Base-by-base conservation (phyloP, 2,113 vertebrate genomes). In the Hypomesus transpacificus region DNA sequence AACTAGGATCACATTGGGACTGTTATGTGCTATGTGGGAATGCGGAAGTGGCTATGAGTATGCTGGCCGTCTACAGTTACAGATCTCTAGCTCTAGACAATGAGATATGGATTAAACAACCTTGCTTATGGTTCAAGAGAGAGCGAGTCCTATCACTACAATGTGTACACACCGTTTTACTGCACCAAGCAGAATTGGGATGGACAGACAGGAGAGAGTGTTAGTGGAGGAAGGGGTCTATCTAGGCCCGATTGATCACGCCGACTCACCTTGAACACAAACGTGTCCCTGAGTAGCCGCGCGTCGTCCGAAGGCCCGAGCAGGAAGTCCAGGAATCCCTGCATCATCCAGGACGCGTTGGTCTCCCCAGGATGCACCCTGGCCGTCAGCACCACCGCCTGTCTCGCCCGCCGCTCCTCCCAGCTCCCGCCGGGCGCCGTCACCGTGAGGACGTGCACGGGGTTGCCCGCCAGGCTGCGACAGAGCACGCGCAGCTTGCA, bases 341-440 rank as follows among this genome's bases (percentile, higher is more conserved):
- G 90, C 96, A 98, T 95, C 81, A 95, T 91, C 97, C 96, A 98
- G 20, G 96, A 98, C 18, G 91, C 22, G 0, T 94, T 91, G 9
- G 92, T 96, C 81, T 98, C 96, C 0, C 97, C 93, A 0, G 96
- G 97, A 77, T 97, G 97, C 1, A 89, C 94, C 0, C 95, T 80
- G 69, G 96, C 95, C 0, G 94, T 97, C 65, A 93, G 79, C 81
- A 99, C 94, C 78, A 98, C 94, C 0, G 75, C 93, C 57, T 86
- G 92, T 84, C 94, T 97, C 24, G 75, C 77, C 0, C 78, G 87
- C 0, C 17, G 1, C 1, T 87, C 76, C 8, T 34, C 60, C 26
- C 75, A 80, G 64, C 79, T 68, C 26, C 14, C 13, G 0, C 74
- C 77, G 0, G 88, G 89, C 5, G 92, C 87, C 0, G 94, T 95